Base-by-base conservation (phyloP, 2,797 vertebrate species). In the Acanthopagrus latus region DNA sequence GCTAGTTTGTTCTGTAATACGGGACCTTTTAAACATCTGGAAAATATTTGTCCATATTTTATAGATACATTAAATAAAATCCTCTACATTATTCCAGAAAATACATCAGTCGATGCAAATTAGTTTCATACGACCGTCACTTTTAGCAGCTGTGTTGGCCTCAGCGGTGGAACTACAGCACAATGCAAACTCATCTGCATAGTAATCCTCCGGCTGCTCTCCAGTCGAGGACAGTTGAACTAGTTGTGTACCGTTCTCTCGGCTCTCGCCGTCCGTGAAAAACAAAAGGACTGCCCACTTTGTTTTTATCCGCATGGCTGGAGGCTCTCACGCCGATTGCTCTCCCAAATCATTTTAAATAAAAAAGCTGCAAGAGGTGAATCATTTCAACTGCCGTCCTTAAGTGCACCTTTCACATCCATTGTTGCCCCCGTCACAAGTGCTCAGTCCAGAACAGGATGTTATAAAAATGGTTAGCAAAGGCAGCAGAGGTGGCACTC, bases 221-320 rank as follows among this genome's bases (percentile, higher is more conserved):
- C 74, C 72, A 80, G 80, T 86, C 68, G 78, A 87, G 84, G 78
- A 58, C 14, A 44, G 66, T 63, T 83, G 62, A 84, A 74, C 74
- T 68, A 60, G 60, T 82, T 76, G 63, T 80, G 65, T 55, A 64
- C 69, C 21, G 18, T 75, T 80, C 68, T 77, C 62, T 80, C 74
- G 60, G 70, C 69, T 74, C 60, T 81, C 33, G 8, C 21, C 57
- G 38, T 55, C 56, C 74, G 66, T 47, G 68, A 79, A 85, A 83
- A 89, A 38, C 38, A 83, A 89, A 92, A 83, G 60, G 56, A 10
- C 56, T 71, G 67, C 27, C 80, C 74, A 80, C 84, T 89, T 80
- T 64, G 70, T 81, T 83, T 83, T 84, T 71, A 70, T 76, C 52
- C 59, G 71, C 56, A 54, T 62, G 70, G 55, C 71, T 72, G 65